phyloP scores from a whole-genome alignment of 1,140 invertebrate species.

The Ladona fulva region DNA sequence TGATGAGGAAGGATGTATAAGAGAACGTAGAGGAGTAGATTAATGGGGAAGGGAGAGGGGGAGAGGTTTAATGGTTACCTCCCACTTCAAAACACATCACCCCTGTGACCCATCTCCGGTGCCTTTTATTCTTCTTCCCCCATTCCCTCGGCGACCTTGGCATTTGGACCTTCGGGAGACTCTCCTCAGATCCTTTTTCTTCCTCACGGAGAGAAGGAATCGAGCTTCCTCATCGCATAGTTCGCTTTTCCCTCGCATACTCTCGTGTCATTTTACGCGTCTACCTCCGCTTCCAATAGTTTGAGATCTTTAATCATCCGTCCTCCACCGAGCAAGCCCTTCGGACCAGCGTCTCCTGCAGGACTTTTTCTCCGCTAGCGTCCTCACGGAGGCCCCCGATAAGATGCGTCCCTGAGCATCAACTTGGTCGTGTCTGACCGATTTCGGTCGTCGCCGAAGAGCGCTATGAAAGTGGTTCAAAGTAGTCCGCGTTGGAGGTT shows the following conservation, averaged over 20 bases:
- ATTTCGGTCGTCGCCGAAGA: too few species aligned
- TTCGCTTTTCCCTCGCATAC: background rate
- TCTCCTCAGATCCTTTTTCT: background rate
- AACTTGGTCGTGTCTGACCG: too few species aligned
- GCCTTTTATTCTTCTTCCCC: background rate
- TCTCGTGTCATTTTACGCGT: too few species aligned
- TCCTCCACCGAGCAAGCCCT: too few species aligned
- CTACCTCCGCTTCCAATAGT: too few species aligned
- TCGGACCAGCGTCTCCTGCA: too few species aligned
- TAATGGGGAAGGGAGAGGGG: background rate
- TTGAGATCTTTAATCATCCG: too few species aligned
- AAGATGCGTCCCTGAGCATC: too few species aligned
- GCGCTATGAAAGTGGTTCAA: too few species aligned
- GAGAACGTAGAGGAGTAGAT: background rate
- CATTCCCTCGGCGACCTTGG: background rate
- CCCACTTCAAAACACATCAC: conserved; percentile 8
- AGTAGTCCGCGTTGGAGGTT: too few species aligned
- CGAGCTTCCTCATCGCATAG: conserved; percentile 2
- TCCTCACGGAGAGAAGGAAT: background rate
- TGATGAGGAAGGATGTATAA: background rate
- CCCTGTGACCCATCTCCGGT: background rate
- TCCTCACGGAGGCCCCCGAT: too few species aligned
- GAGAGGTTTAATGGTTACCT: background rate
- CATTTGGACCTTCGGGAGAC: background rate
- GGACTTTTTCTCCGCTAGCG: too few species aligned